Evolutionary conservation across 2,113 vertebrate species (phyloP), one percentile per base, ranked within the genome.

Genomic region (Microcebus tavaratra): DNA sequence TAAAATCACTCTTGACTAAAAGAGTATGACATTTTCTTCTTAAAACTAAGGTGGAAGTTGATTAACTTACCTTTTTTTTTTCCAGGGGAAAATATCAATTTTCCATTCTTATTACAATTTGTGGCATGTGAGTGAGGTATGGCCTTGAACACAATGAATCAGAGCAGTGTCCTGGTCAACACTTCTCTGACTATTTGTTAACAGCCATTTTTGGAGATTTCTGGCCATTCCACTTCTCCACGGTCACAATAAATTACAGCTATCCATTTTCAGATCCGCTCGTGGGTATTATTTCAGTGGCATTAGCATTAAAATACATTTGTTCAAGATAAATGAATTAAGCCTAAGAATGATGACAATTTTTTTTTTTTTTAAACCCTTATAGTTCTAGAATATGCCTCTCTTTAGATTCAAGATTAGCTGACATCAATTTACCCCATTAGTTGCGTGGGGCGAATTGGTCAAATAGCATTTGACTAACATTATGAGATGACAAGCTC

Each of bases 361-460:
- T n/a, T n/a, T n/a, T n/a, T n/a, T n/a, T n/a, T n/a, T n/a, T n/a
- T n/a, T n/a, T n/a, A n/a, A 4, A 55, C 17, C 20, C 9, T 11
- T 96, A 8, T 31, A 90, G 18, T 85, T 94, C 20, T 73, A 53
- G 90, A 85, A 80, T 88, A 95, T 73, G 73, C 23, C 86, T 8
- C 0, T 0, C 45, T 98, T 75, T 68, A 67, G 86, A 91, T 95
- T 53, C 9, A 0, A 50, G 50, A 23, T 50, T 45, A 97, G 90
- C 90, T 96, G 78, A 94, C 57, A 97, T 88, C 68, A 78, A 65
- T 87, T 96, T 97, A 91, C 94, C 92, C 93, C 81, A 18, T 79
- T 96, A 76, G 91, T 65, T 95, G 83, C 96, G 96, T 84, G 81
- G 97, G 97, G 76, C 55, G 97, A 97, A 96, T 88, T 96, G 88